Evolutionary conservation across 2,797 vertebrate genomes (phyloP), one percentile per base, ranked within the genome.

Genomic region (Melopsittacus undulatus): DNA sequence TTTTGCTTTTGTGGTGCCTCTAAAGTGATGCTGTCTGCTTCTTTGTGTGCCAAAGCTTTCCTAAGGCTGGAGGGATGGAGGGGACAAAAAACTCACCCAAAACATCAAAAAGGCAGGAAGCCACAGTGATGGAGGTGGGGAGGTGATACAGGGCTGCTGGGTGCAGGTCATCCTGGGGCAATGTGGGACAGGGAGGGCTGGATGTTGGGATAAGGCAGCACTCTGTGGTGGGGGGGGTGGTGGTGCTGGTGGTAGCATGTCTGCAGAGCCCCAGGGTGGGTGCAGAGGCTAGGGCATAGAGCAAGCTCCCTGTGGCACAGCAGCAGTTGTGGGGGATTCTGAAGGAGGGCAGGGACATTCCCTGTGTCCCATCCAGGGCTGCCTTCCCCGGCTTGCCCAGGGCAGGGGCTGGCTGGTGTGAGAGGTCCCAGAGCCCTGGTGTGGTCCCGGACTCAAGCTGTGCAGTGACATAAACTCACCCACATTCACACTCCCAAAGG

Each of bases 301-400:
- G 18, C 11, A 14, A 57, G 59, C 49, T 56, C 57, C 42, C 43
- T 49, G 67, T 2, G 2, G 27, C 27, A 17, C 57, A 59, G 4
- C 63, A 68, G 27, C 52, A 29, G 52, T 46, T 52, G 36, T 2
- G 11, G 40, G 27, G n/a, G 52, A 17, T 30, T 59, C 23, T 52
- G 38, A 68, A 67, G 52, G 52, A 81, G 63, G 9, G 21, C 30
- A 42, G 17, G 62, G 52, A 26, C 26, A 3, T 43, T 36, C 36
- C 36, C n/a, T 51, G 38, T 19, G 54, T 68, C 54, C n/a, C 45
- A n/a, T 26, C 22, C 0, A 0, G 19, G 15, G n/a, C 63, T n/a
- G 54, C 64, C 64, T 51, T 45, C 38, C 38, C 19, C 16, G 11
- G 22, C 21, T 36, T 34, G 54, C 17, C 34, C 63, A 34, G 40